Conservation (phyloP, 2,113 vertebrate genomes). For the Australoheros scitulus region DNA sequence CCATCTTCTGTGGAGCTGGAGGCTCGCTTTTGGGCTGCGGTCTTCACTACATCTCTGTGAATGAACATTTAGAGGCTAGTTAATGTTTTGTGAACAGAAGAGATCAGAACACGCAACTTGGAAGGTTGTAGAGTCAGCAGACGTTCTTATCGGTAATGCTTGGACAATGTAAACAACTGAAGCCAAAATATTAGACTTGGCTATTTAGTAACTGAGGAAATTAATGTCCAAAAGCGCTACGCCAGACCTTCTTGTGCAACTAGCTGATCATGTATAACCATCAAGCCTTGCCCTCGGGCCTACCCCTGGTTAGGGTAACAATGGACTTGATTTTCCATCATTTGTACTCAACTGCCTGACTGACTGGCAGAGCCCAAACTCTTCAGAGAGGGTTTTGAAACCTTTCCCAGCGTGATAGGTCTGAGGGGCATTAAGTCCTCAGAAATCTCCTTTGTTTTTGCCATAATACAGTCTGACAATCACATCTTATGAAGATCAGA, state of each 20-base stretch:
- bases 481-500: not conserved
- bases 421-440: not conserved
- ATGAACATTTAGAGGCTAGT: slow-evolving; percentile 16
- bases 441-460: not conserved
- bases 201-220: not conserved
- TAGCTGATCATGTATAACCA: not conserved
- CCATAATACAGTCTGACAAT: not conserved
- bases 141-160: not conserved
- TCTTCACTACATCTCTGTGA: slow-evolving; percentile 36
- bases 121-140: not conserved
- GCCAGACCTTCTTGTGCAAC: not conserved
- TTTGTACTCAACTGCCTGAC: not conserved
- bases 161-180: not conserved
- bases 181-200: not conserved
- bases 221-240: not conserved
- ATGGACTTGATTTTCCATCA: not conserved
- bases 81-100: not conserved
- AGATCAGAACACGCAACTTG: not conserved
- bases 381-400: not conserved
- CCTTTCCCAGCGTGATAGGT: not conserved
- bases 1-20: slow-evolving; percentile 13
- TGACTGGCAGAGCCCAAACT: not conserved
- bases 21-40: slow-evolving; percentile 20
- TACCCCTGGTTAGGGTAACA: not conserved
- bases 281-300: too few relatives aligned